These are phyloP conservation scores for Coreoperca whiteheadi DNA, from an alignment of 2,113 vertebrate genomes.

Conservation along the genomic window DNA sequence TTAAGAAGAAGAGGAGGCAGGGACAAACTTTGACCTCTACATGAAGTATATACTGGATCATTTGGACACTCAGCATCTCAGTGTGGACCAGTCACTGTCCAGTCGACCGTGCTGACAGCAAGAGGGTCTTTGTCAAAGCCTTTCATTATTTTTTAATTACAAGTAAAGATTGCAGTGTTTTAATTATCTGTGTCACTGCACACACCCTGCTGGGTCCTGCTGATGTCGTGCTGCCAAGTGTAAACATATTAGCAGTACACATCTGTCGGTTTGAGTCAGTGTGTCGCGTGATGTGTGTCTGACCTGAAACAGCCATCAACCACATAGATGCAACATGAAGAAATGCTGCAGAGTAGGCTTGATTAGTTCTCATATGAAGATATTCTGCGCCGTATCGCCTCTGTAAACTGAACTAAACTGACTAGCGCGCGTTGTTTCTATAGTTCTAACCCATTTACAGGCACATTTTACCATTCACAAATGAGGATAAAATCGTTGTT, in stretches of 20 bases:
- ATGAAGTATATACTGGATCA: neutral
- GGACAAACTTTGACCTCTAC: neutral
- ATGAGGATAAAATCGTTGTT: constrained; percentile 10
- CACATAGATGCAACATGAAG: neutral
- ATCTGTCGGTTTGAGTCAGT: neutral
- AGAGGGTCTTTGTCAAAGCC: neutral
- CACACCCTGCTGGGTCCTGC: neutral
- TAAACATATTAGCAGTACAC: neutral
- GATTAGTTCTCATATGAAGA: neutral
- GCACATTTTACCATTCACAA: neutral
- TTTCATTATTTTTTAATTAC: neutral
- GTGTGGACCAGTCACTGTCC: neutral
- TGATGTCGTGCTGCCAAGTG: neutral
- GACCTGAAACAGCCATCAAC: neutral
- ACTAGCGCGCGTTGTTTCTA: constrained; percentile 6
- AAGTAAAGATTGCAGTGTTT: neutral
- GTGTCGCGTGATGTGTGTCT: neutral
- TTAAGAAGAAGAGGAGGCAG: neutral
- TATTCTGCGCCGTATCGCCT: neutral
- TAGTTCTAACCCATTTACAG: constrained; percentile 11
- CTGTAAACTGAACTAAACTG: neutral
- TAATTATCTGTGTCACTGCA: neutral
- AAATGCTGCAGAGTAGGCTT: neutral
- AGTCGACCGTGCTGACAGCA: neutral
- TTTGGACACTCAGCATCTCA: neutral